Evolutionary conservation across 2,113 vertebrate species (phyloP).

Genomic region (Urocolius indicus): DNA sequence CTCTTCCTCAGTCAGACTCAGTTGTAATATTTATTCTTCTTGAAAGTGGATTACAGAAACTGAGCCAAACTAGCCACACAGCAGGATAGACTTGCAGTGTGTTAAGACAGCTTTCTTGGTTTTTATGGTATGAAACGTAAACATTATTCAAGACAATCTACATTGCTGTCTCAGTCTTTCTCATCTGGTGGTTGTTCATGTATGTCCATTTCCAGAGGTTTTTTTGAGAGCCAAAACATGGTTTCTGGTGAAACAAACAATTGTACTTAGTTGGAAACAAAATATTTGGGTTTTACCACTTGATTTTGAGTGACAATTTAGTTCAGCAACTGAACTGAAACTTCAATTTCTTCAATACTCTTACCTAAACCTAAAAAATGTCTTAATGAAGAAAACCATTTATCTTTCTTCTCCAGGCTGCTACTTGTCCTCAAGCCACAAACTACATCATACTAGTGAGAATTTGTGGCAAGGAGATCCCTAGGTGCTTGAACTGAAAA

Average conservation of each 20-base stretch:
- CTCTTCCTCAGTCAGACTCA: not conserved
- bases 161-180: not conserved
- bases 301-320: not conserved
- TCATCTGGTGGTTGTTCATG: not conserved
- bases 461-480: not conserved
- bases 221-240: not conserved
- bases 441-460: not conserved
- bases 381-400: not conserved
- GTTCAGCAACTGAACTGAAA: not conserved
- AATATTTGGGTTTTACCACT: not conserved
- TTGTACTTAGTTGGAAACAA: not conserved
- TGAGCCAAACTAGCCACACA: not conserved
- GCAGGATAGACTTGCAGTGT: not conserved
- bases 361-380: not conserved
- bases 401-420: not conserved
- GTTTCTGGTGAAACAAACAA: not conserved
- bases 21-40: not conserved
- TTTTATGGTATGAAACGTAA: not conserved
- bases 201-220: rapidly evolving
- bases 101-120: not conserved
- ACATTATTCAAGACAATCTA: not conserved
- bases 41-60: not conserved
- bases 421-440: not conserved
- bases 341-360: not conserved
- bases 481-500: not conserved